Conservation (phyloP, 2,888 invertebrate species). For the Timandra comae region DNA sequence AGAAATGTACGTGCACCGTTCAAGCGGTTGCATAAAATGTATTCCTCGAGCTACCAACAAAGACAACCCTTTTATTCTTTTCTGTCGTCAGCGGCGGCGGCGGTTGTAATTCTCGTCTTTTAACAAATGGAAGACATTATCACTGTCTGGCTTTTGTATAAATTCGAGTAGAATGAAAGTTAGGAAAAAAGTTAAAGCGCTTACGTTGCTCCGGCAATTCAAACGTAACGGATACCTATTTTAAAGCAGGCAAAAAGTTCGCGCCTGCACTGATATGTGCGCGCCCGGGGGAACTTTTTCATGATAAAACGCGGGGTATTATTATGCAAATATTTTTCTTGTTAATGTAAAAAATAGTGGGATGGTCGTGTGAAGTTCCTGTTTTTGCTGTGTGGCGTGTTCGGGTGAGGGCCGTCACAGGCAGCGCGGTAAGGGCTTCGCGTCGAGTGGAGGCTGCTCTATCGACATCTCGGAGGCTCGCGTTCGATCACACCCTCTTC, state of each 20-base stretch:
- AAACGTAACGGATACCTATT: conserved; percentile 49
- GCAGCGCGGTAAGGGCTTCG: conserved; percentile 23
- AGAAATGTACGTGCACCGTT: conserved; percentile 39
- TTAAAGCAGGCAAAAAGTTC: conserved; percentile 43
- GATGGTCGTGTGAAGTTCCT: conserved; percentile 13
- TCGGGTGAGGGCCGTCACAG: conserved; percentile 23
- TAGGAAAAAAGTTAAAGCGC: conserved; percentile 60
- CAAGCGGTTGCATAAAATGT: conserved; percentile 57
- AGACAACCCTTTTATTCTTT: conserved; percentile 64
- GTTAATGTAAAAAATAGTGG: conserved; percentile 17
- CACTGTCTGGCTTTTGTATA: conserved; percentile 65
- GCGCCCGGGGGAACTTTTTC: conserved; percentile 30
- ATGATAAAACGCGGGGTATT: conserved; percentile 28
- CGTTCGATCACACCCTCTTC: conserved; percentile 36
- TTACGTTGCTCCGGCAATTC: conserved; percentile 50
- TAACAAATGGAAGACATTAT: conserved; percentile 72
- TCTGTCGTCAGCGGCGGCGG: conserved; percentile 53
- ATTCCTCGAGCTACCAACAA: conserved; percentile 55
- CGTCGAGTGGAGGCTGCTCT: conserved; percentile 34
- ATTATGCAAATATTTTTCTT: conserved; percentile 24
- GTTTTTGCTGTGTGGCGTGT: conserved; percentile 24
- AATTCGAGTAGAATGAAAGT: conserved; percentile 67
- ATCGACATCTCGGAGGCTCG: conserved; percentile 35
- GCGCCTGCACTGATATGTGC: conserved; percentile 29
- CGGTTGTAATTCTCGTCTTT: conserved; percentile 63